Evolutionary conservation across 2,888 invertebrate species (phyloP).

Genomic region (Synergus laeviventris): DNA sequence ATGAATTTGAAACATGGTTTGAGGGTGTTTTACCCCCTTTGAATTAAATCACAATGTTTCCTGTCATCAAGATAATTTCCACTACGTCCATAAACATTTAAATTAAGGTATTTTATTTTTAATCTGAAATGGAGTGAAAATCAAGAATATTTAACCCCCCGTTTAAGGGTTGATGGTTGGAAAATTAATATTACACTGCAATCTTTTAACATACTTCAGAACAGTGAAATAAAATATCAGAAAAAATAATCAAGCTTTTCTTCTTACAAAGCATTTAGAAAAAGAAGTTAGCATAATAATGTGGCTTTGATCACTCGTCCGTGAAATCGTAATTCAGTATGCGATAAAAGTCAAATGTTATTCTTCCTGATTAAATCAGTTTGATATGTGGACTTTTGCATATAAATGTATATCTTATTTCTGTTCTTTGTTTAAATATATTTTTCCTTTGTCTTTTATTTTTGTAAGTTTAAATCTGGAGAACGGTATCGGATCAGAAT

Average conservation of each 20-base stretch:
- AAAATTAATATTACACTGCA: no score
- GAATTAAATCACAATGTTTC: no score
- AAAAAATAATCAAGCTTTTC: not conserved
- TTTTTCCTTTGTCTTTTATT: not conserved
- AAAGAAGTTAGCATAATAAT: constrained; percentile 11
- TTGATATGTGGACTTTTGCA: not conserved
- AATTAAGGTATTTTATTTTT: no score
- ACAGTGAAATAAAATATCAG: not conserved
- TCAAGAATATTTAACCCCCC: no score
- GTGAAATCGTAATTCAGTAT: constrained; percentile 1
- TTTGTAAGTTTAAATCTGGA: not conserved
- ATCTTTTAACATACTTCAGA: no score
- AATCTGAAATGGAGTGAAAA: no score
- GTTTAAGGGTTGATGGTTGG: no score
- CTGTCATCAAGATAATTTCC: no score
- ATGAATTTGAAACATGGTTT: no score
- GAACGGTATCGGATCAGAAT: not conserved
- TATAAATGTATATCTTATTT: not conserved
- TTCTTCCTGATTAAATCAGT: not conserved
- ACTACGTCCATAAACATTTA: no score
- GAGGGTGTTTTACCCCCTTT: no score
- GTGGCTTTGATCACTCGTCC: constrained; percentile 19
- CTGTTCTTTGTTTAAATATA: not conserved
- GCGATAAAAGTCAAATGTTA: constrained; percentile 8
- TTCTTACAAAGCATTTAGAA: not conserved